These are phyloP conservation scores for Anastatus disparis DNA, from an alignment of 1,140 invertebrate species.

Conservation along the genomic window DNA sequence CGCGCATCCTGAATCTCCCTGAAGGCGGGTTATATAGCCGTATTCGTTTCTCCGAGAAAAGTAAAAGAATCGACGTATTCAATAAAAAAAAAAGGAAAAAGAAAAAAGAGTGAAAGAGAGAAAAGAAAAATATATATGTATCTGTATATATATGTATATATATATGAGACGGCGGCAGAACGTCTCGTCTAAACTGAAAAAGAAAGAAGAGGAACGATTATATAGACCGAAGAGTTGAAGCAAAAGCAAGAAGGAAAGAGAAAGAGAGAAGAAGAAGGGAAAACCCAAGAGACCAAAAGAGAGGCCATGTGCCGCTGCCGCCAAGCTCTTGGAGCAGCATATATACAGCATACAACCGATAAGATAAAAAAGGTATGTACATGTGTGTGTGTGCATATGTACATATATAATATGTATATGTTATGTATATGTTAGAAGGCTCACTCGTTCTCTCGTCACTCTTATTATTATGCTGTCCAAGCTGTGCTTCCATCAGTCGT, in stretches of 20 bases:
- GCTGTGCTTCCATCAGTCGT: not conserved
- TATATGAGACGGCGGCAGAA: too few relatives aligned
- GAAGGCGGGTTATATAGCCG: slow-evolving; percentile 21
- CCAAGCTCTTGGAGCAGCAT: too few relatives aligned
- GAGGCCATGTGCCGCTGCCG: slow-evolving; percentile 7
- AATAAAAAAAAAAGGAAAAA: too few relatives aligned
- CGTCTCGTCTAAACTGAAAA: too few relatives aligned
- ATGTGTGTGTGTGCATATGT: not conserved
- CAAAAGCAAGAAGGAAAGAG: not conserved
- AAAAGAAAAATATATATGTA: too few relatives aligned
- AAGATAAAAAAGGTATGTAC: too few relatives aligned
- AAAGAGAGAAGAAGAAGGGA: not conserved
- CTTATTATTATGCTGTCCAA: slow-evolving; percentile 38
- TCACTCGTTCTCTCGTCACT: slow-evolving; percentile 13
- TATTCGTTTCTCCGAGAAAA: slow-evolving; percentile 29
- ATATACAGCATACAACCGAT: too few relatives aligned
- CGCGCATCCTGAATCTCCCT: slow-evolving; percentile 26
- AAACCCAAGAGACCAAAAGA: not conserved
- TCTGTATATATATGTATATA: too few relatives aligned
- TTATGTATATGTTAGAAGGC: too few relatives aligned
- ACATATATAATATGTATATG: not conserved
- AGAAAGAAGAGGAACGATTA: too few relatives aligned
- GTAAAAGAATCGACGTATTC: slow-evolving; percentile 21
- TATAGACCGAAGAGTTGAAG: too few relatives aligned
- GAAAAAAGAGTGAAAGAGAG: too few relatives aligned